Base-by-base conservation (phyloP, 2,113 vertebrate species). In the Cryptotis parvus region DNA sequence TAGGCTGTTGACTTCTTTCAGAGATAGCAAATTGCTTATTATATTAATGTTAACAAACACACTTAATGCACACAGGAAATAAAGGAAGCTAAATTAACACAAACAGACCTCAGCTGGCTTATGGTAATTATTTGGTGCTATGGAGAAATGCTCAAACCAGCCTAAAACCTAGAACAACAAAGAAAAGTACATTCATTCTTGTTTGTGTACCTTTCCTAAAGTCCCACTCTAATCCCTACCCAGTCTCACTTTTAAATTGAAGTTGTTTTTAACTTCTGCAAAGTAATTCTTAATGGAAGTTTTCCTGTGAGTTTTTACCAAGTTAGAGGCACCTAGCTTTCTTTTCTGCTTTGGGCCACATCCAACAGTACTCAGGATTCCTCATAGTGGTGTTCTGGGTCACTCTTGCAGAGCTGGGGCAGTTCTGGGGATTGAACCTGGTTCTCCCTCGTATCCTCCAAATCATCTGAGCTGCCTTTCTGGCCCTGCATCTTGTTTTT, bases 1-100 rank as follows among this genome's bases (percentile, higher is more conserved):
- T 63, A 58, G 63, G 24, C 74, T 82, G 55, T n/a, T 84, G 85
- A 70, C 78, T 91, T 74, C 85, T 78, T 91, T 91, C 55, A 70
- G n/a, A 91, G 39, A 9, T 27, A 39, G 75, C 27, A 79, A 70
- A 75, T 65, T 84, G 49, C 70, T 70, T 41, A 26, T 88, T 75
- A 16, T 27, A 20, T 74, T 85, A 78, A 58, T 66, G 74, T 63
- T 90, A 74, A 82, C 31, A 31, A 26, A 52, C 24, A 72, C 52
- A 41, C 39, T 45, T 70, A 78, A 78, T 52, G 31, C 61, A 49
- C 39, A 52, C 6, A 65, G 7, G 31, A 78, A 87, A 58, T 83
- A 33, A 80, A 55, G 84, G 55, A 94, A 88, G 58, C 49, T 76
- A 58, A 83, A 41, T 77, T 45, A 61, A 87, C 74, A 58, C 37